A percentile compares a stretch with the other conserved stretches of the same genome.
Evolutionary conservation across 1,140 invertebrate genomes (phyloP).

Genomic region (Micrasema minimum): DNA sequence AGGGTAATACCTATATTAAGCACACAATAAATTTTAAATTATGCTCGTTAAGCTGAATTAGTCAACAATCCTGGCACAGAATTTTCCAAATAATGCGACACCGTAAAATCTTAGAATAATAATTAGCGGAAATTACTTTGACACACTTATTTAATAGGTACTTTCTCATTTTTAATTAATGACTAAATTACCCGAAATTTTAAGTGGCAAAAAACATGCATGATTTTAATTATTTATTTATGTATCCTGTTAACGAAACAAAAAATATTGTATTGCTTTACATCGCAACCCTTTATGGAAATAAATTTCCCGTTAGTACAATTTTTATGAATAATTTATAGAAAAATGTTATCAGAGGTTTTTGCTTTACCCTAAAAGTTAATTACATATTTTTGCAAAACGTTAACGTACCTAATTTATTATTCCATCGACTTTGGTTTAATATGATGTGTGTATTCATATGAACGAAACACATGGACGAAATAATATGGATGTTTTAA

Average conservation of each 20-base stretch:
- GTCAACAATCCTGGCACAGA: not conserved
- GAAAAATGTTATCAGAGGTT: no score
- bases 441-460: no score
- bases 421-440: no score
- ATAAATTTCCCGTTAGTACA: no score
- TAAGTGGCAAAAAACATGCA: slow-evolving; percentile 14
- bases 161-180: slow-evolving; percentile 27
- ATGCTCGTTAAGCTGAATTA: no score
- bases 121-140: slow-evolving; percentile 14
- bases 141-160: slow-evolving; percentile 24
- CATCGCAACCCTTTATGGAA: not conserved
- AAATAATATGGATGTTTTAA: no score
- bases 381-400: no score
- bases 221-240: slow-evolving; percentile 33
- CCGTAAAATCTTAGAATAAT: slow-evolving; percentile 7
- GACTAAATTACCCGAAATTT: slow-evolving; percentile 24
- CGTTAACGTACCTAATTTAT: no score
- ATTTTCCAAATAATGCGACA: not conserved
- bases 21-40: not conserved
- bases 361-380: no score
- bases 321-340: no score
- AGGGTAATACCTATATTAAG: not conserved
- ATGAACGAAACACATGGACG: no score
- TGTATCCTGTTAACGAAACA: slow-evolving; percentile 14
- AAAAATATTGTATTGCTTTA: not conserved